phyloP scores from a whole-genome alignment of 2,113 vertebrate genomes.

The Datnioides undecimradiatus region DNA sequence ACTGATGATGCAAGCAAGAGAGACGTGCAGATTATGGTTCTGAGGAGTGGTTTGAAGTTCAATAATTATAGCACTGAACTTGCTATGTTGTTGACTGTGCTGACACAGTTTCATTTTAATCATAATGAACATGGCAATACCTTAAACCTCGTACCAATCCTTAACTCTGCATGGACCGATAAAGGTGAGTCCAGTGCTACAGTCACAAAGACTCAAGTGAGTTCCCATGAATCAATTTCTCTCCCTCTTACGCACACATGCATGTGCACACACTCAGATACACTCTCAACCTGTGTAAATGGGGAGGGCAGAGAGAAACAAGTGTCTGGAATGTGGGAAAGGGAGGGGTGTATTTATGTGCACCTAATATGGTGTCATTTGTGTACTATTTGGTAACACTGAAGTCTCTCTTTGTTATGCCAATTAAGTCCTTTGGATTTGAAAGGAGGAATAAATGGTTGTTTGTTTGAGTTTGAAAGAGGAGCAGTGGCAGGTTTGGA shows the following conservation, averaged over 20 bases:
- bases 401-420: constrained; percentile 71
- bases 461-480: constrained; percentile 79
- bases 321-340: constrained; percentile 71
- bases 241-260: too few species aligned
- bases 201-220: not conserved
- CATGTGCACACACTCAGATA: not conserved
- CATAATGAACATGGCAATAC: not conserved
- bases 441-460: constrained; percentile 71
- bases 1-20: constrained; percentile 36
- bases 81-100: not conserved
- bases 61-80: constrained; percentile 26
- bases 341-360: constrained; percentile 56
- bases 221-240: constrained; percentile 19
- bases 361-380: constrained; percentile 63
- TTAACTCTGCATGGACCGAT: not conserved
- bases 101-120: constrained; percentile 1
- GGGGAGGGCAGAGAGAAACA: constrained; percentile 47
- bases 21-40: constrained; percentile 52
- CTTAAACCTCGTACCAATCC: not conserved
- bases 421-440: constrained; percentile 61
- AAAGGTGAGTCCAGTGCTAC: not conserved
- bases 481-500: constrained; percentile 50
- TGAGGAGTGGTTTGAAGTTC: too few species aligned
- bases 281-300: not conserved
- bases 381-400: constrained; percentile 69